Evolutionary conservation across 1,140 invertebrate species (phyloP).

Genomic region (Delia radicum): DNA sequence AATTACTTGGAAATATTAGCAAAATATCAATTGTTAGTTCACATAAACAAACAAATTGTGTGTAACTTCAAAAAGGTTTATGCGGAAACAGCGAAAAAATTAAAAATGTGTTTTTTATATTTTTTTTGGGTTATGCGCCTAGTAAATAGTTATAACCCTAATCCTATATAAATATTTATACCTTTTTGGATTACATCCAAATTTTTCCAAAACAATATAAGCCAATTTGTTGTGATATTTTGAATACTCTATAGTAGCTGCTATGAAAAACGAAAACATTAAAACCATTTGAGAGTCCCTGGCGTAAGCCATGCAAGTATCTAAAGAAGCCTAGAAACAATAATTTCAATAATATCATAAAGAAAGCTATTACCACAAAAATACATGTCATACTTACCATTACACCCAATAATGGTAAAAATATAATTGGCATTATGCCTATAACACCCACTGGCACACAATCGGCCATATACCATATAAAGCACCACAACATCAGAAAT

Average conservation of each 20-base stretch:
- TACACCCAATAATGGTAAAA: not conserved
- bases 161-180: not conserved
- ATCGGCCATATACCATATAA: not conserved
- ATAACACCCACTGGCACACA: not conserved
- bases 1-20: too few species aligned
- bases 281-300: not conserved
- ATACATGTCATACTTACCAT: not conserved
- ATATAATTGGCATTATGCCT: not conserved
- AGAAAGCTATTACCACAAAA: too few species aligned
- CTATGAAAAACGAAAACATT: not conserved
- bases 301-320: not conserved
- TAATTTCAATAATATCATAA: too few species aligned
- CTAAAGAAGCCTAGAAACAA: not conserved
- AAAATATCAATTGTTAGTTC: too few species aligned
- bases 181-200: not conserved
- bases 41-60: too few species aligned
- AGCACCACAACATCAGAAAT: not conserved
- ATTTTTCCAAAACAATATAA: not conserved
- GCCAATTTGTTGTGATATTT: not conserved
- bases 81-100: too few species aligned
- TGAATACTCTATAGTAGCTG: not conserved
- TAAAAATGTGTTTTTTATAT: too few species aligned
- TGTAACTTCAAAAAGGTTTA: too few species aligned
- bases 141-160: too few species aligned
- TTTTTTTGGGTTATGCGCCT: too few species aligned